These are phyloP conservation scores for Pseudomyrmex concolor DNA, from an alignment of 1,140 invertebrate genomes.

Conservation along the genomic window DNA sequence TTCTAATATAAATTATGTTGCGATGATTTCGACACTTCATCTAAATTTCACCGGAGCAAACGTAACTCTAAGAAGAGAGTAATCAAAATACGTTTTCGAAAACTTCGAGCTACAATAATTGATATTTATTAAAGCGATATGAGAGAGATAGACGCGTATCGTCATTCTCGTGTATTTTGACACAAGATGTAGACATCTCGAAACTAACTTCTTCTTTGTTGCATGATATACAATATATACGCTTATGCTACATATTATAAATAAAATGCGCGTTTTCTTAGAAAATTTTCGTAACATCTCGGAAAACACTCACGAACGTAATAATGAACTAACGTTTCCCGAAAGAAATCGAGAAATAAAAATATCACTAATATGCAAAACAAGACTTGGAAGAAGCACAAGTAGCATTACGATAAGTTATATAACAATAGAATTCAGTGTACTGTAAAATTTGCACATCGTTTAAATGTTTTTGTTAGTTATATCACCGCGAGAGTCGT, in stretches of 20 bases:
- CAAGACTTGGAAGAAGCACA: background rate
- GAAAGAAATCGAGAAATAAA: slow-evolving; percentile 1
- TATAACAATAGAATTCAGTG: background rate
- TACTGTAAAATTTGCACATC: background rate
- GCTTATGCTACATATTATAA: background rate
- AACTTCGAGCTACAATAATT: background rate
- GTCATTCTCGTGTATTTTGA: too few relatives aligned
- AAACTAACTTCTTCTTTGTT: too few relatives aligned
- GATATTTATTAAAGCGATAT: background rate
- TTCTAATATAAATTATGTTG: slow-evolving; percentile 4
- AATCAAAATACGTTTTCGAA: slow-evolving; percentile 31
- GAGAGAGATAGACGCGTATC: background rate
- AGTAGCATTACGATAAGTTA: background rate
- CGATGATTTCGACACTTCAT: background rate
- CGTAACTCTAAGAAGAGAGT: background rate
- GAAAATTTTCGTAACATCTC: slow-evolving; percentile 7
- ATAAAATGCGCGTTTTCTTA: background rate
- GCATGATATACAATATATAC: background rate
- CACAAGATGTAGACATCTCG: too few relatives aligned
- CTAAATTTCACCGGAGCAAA: background rate
- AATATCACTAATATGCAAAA: background rate
- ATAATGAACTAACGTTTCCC: slow-evolving; percentile 13
- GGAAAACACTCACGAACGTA: slow-evolving; percentile 5
- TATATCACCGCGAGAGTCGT: background rate
- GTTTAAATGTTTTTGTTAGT: slow-evolving; percentile 1